Evolutionary conservation across 92 coral and sea anemone genomes (phyloP).

Genomic region (Paramuricea clavata): DNA sequence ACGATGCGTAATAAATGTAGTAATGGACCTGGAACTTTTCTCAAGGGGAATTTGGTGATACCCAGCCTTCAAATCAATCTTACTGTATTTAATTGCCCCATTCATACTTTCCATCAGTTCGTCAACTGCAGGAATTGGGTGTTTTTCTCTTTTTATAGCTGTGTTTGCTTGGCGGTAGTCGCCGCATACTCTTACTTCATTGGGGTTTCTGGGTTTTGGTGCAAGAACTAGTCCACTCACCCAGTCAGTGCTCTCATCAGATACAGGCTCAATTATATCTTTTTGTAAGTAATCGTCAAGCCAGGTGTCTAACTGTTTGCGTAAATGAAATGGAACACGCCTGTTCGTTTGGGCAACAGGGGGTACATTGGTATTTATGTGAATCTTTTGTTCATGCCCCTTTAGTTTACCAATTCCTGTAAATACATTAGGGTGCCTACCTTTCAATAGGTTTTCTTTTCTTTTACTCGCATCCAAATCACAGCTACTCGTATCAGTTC

Average conservation of each 20-base stretch:
- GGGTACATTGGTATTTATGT: conserved; percentile 44
- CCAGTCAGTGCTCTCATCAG: conserved; percentile 59
- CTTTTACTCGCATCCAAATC: conserved; percentile 23
- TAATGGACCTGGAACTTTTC: conserved; percentile 31
- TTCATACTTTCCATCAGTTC: conserved; percentile 53
- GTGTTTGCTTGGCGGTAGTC: conserved; percentile 57
- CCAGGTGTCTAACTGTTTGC: conserved; percentile 58
- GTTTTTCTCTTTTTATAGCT: conserved; percentile 36
- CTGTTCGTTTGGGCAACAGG: conserved; percentile 54
- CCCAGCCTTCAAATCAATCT: conserved; percentile 52
- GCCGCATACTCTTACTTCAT: conserved; percentile 57
- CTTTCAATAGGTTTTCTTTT: not conserved
- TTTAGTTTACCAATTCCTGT: conserved; percentile 49
- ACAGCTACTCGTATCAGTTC: not conserved
- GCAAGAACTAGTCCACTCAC: conserved; percentile 62
- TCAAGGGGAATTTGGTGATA: conserved; percentile 57
- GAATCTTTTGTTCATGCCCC: conserved; percentile 51
- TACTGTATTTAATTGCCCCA: conserved; percentile 50
- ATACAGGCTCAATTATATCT: conserved; percentile 57
- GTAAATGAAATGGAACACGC: conserved; percentile 45
- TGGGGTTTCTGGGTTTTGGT: conserved; percentile 52
- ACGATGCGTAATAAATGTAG: conserved; percentile 50
- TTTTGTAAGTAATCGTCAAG: conserved; percentile 55
- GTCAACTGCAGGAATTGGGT: conserved; percentile 60
- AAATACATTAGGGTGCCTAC: conserved; percentile 32